phyloP scores from a whole-genome alignment of 2,113 vertebrate genomes.

The Paedocypris sp. region DNA sequence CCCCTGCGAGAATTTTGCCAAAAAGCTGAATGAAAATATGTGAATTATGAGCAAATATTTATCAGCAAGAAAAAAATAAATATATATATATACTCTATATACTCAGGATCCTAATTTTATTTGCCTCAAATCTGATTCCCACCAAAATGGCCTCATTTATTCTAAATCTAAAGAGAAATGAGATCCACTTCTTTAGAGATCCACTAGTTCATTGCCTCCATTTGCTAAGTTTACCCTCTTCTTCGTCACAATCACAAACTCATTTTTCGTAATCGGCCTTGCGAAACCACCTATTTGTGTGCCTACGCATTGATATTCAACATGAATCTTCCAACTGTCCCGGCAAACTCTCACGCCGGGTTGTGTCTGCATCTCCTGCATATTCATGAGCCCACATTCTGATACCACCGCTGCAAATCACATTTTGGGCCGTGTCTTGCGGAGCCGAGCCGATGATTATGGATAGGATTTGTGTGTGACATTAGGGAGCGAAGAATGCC shows the following conservation, averaged over 20 bases:
- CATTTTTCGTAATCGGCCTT: not conserved
- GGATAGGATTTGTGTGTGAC: not conserved
- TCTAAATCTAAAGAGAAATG: not conserved
- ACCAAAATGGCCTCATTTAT: too few species aligned
- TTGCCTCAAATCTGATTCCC: too few species aligned
- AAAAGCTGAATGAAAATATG: too few species aligned
- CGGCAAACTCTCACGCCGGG: constrained; percentile 12
- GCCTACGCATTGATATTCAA: constrained; percentile 15
- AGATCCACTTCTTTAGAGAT: not conserved
- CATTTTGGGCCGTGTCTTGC: not conserved
- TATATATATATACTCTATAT: too few species aligned
- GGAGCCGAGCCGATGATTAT: constrained; percentile 2
- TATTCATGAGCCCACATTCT: constrained; percentile 20
- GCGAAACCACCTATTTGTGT: not conserved
- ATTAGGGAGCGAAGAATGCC: not conserved
- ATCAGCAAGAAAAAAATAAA: too few species aligned
- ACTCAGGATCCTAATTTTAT: too few species aligned
- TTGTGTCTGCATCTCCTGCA: not conserved
- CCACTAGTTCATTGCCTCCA: not conserved
- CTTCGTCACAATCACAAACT: not conserved
- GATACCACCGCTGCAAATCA: not conserved
- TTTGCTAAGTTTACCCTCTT: not conserved
- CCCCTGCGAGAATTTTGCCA: too few species aligned
- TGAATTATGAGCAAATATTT: too few species aligned
- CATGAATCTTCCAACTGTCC: constrained; percentile 8